phyloP scores from a whole-genome alignment of 2,113 vertebrate genomes.

The Pycnonotus jocosus region DNA sequence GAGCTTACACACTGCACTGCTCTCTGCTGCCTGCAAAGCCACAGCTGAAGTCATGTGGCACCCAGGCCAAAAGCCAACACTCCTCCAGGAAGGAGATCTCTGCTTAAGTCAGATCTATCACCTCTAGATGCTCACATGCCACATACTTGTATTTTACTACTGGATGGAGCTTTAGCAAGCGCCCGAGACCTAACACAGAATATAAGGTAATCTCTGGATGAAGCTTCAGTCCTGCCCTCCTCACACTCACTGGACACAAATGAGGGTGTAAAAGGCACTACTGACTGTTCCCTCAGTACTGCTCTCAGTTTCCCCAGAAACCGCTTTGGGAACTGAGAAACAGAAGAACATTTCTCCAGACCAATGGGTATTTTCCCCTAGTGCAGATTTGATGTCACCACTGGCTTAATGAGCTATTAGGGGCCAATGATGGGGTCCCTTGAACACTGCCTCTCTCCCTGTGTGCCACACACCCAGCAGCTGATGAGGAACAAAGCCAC shows the following conservation, averaged over 20 bases:
- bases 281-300: not conserved
- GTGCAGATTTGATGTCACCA: not conserved
- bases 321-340: not conserved
- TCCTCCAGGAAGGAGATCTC: not conserved
- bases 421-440: rapidly evolving
- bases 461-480: rapidly evolving
- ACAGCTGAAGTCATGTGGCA: too few relatives aligned
- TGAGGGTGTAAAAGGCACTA: not conserved
- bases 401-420: not conserved
- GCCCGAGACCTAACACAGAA: not conserved
- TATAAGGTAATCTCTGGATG: not conserved
- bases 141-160: not conserved
- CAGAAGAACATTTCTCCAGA: not conserved
- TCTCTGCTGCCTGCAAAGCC: not conserved
- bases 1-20: not conserved
- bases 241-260: not conserved
- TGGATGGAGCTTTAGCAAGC: not conserved
- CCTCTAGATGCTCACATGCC: not conserved
- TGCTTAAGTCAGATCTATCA: not conserved
- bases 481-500: not conserved
- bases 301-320: not conserved
- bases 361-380: not conserved
- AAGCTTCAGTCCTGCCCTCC: not conserved
- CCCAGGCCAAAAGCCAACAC: not conserved
- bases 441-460: not conserved